Percentiles rank a stretch among this genome's conserved stretches.
These are phyloP conservation scores for Enoplosus armatus DNA, from an alignment of 2,797 vertebrate species.

Conservation along the genomic window DNA sequence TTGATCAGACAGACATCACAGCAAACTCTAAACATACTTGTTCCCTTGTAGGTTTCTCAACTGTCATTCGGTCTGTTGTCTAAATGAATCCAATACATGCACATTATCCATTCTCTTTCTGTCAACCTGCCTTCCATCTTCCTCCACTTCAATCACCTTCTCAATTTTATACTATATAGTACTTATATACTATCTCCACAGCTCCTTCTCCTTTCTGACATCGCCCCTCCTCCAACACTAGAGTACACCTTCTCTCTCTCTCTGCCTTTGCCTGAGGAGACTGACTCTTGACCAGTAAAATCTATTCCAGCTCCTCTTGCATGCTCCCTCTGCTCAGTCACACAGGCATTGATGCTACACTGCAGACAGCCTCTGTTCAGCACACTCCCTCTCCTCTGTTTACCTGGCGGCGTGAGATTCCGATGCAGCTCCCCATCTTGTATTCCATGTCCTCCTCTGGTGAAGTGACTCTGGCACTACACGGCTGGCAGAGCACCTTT, in stretches of 20 bases:
- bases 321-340: constrained; percentile 13
- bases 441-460: constrained; percentile 90
- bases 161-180: constrained; percentile 32
- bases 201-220: constrained; percentile 51
- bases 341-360: constrained; percentile 22
- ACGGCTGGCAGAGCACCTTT: constrained; percentile 86
- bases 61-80: not conserved
- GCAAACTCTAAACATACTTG: not conserved
- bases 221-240: constrained; percentile 68
- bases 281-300: constrained; percentile 26
- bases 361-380: constrained; percentile 28
- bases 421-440: constrained; percentile 89
- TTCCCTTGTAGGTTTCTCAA: not conserved
- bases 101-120: not conserved
- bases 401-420: constrained; percentile 86
- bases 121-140: constrained; percentile 27
- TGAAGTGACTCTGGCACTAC: constrained; percentile 86
- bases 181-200: too few species aligned
- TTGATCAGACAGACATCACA: constrained; percentile 37
- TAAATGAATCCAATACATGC: not conserved
- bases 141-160: constrained; percentile 33
- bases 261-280: constrained; percentile 51
- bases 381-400: constrained; percentile 46
- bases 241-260: constrained; percentile 46
- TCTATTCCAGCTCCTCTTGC: not conserved